phyloP scores from a whole-genome alignment of 2,888 invertebrate species.

The Gymnosoma rotundatum region DNA sequence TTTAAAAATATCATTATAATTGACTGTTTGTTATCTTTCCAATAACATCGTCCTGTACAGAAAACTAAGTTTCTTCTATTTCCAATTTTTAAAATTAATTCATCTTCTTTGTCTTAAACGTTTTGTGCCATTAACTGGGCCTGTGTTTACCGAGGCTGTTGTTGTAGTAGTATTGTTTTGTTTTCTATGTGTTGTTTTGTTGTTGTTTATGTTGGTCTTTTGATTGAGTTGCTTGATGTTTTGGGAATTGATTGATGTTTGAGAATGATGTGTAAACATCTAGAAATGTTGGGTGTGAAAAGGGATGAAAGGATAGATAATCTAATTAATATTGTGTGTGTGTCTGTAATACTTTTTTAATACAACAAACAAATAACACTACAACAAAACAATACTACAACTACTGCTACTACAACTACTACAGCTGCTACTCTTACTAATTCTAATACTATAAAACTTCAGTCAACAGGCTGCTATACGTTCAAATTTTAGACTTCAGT shows the following conservation, averaged over 20 bases:
- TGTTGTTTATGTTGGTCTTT: constrained; percentile 39
- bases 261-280: constrained; percentile 64
- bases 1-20: neutral
- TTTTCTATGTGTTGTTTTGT: constrained; percentile 77
- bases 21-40: neutral
- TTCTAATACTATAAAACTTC: no score
- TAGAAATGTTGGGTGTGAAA: constrained; percentile 42
- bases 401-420: constrained; percentile 13
- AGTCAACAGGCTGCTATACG: no score
- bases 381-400: constrained; percentile 38
- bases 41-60: neutral
- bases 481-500: no score
- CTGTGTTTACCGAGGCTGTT: constrained; percentile 5
- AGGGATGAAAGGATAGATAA: constrained; percentile 45
- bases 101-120: constrained; percentile 57
- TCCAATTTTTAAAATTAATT: neutral
- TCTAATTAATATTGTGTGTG: constrained; percentile 47
- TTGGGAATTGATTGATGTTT: constrained; percentile 2
- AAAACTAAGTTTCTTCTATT: neutral
- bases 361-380: constrained; percentile 41
- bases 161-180: constrained; percentile 42
- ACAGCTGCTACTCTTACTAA: neutral
- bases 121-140: constrained; percentile 35
- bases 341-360: constrained; percentile 2
- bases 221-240: constrained; percentile 54